Base-by-base conservation (phyloP, 92 coral and sea anemone genomes). In the Umimayanthus kanabou region DNA sequence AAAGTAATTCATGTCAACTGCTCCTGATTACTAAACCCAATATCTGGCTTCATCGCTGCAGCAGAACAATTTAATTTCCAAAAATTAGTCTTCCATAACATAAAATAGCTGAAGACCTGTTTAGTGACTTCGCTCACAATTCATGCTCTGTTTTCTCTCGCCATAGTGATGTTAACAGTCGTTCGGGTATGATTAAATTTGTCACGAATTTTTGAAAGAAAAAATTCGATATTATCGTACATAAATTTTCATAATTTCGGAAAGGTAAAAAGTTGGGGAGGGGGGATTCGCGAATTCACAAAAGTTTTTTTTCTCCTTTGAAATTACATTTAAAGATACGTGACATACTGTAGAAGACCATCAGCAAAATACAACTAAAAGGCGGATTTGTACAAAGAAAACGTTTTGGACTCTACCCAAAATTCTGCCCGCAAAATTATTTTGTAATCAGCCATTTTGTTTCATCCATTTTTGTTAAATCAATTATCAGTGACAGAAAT, bases 151-250 rank as follows among this genome's bases (percentile, higher is more conserved):
- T 55, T 55, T 57, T 55, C 25, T 57, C 84, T 80, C 29, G 10
- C 84, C 61, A 80, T 53, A 80, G 84, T 57, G 71, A 80, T 55
- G 33, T 8, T 42, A 9, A 57, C 28, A 55, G 70, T 57, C 20
- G 42, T 40, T 33, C 84, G 39, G 55, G 72, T 55, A 80, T 80
- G 84, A 80, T 80, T 53, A 80, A 80, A 28, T 25, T 5, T 39
- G 18, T 57, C 71, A 57, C 30, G 37, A 55, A 28, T 55, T 55
- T 53, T 53, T 80, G 71, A 39, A 80, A 55, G 16, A 47, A 39
- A 80, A 30, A 61, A 26, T 67, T 57, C 71, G 49, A 80, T 80
- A 57, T 57, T 55, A 26, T 45, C 20, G 39, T 16, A 29, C 71
- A 57, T 6, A 14, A 2, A 43, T 57, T 79, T 57, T 53, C 72